These are phyloP conservation scores for Maconellicoccus hirsutus DNA, from an alignment of 1,140 invertebrate species.

Conservation along the genomic window DNA sequence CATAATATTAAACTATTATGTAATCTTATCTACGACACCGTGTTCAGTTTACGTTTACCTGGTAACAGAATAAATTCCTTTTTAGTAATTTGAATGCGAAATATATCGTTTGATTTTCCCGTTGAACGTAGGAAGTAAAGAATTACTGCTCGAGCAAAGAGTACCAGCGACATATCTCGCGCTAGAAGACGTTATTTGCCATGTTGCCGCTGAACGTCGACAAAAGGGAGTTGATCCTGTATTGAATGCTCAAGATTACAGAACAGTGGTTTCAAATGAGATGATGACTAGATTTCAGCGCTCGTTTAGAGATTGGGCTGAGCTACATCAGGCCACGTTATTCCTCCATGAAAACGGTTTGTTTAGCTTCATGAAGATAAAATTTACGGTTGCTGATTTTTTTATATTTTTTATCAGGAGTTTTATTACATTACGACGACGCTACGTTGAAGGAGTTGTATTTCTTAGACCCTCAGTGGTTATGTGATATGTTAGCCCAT, in stretches of 20 bases:
- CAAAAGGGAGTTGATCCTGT: conserved; percentile 68
- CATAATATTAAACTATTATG: conserved; percentile 86
- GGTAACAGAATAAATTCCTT: conserved; percentile 39
- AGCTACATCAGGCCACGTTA: conserved; percentile 87
- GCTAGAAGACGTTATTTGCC: conserved; percentile 78
- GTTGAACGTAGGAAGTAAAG: conserved; percentile 58
- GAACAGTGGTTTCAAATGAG: conserved; percentile 53
- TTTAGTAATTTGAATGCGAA: background rate
- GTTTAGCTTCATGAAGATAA: conserved; percentile 19
- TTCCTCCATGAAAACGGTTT: conserved; percentile 95
- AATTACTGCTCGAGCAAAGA: conserved; percentile 81
- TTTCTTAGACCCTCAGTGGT: conserved; percentile 95
- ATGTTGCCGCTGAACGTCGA: conserved; percentile 60
- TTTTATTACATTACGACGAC: conserved; percentile 96
- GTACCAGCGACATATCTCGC: conserved; percentile 92
- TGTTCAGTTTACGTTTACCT: conserved; percentile 78
- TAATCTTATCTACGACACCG: conserved; percentile 87
- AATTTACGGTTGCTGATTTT: background rate
- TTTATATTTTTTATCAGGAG: conserved; percentile 42
- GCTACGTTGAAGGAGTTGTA: conserved; percentile 87
- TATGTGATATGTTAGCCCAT: conserved; percentile 93
- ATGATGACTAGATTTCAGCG: conserved; percentile 48
- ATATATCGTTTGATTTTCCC: background rate
- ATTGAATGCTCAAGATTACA: conserved; percentile 73
- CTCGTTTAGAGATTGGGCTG: conserved; percentile 61